Conservation (phyloP, 92 coral and sea anemone species). For the Desmophyllum pertusum region DNA sequence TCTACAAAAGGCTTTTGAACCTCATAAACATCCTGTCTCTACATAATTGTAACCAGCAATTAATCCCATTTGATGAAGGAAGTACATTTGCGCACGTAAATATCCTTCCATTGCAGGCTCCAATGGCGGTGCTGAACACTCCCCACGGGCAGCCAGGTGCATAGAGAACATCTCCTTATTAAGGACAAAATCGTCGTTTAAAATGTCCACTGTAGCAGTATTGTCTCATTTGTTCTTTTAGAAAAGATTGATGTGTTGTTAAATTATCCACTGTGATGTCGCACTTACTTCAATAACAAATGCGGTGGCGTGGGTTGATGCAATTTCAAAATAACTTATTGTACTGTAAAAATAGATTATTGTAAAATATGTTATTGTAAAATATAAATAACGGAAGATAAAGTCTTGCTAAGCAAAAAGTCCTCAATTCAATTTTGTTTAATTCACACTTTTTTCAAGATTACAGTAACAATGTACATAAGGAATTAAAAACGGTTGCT, state of each 20-base stretch:
- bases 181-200: not conserved
- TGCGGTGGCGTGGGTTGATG: not conserved
- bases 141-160: not conserved
- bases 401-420: too few relatives aligned
- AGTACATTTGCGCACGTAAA: not conserved
- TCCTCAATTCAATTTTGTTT: too few relatives aligned
- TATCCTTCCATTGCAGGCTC: not conserved
- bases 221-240: not conserved
- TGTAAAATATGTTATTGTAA: too few relatives aligned
- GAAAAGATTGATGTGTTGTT: not conserved
- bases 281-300: not conserved
- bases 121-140: too few relatives aligned
- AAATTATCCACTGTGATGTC: not conserved
- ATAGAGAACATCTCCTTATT: too few relatives aligned
- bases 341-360: too few relatives aligned
- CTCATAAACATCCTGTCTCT: not conserved
- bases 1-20: not conserved
- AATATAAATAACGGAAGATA: too few relatives aligned
- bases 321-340: not conserved
- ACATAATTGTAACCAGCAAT: not conserved
- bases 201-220: not conserved
- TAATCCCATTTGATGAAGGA: not conserved
- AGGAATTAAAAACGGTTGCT: too few relatives aligned
- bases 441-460: too few relatives aligned
- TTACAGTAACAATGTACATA: too few relatives aligned